A percentile compares a stretch with the other conserved stretches of the same genome.
phyloP scores from a whole-genome alignment of 2,797 vertebrate genomes.

The Nyctibius grandis region DNA sequence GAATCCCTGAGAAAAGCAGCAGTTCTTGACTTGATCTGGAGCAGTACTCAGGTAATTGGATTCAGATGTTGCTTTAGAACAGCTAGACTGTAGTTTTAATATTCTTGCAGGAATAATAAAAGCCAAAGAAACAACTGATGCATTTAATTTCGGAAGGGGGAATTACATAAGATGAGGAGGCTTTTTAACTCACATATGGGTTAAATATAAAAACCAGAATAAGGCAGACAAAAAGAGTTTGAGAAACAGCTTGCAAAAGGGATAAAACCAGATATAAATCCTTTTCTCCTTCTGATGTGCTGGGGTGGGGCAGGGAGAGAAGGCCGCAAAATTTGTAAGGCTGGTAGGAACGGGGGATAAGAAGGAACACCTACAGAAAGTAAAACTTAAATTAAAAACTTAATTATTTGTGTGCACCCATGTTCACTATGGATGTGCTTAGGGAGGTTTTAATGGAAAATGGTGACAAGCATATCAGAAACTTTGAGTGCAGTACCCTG shows the following conservation, averaged over 20 bases:
- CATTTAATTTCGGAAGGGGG: not conserved
- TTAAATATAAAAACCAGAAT: conserved; percentile 5
- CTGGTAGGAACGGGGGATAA: not conserved
- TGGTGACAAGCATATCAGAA: not conserved
- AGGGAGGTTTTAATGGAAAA: not conserved
- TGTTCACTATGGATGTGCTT: not conserved
- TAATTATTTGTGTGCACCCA: not conserved
- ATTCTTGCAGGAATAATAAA: conserved; percentile 6
- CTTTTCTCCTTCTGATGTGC: not conserved
- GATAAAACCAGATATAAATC: not conserved
- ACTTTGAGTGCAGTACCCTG: not conserved
- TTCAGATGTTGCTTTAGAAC: not conserved
- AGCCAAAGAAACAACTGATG: not conserved
- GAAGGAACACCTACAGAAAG: not conserved
- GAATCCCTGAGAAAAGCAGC: not conserved
- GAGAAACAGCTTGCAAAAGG: not conserved
- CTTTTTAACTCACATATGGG: not conserved
- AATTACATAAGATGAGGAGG: not conserved
- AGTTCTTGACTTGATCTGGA: not conserved
- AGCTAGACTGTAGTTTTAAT: not conserved
- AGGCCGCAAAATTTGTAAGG: not conserved
- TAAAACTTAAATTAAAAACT: not conserved
- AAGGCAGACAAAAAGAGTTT: not conserved
- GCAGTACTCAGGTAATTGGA: not conserved
- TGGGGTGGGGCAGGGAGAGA: not conserved